A percentile compares a stretch with the other conserved stretches of the same genome.
Evolutionary conservation across 2,113 vertebrate species (phyloP).

Genomic region (Ammodytes marinus): DNA sequence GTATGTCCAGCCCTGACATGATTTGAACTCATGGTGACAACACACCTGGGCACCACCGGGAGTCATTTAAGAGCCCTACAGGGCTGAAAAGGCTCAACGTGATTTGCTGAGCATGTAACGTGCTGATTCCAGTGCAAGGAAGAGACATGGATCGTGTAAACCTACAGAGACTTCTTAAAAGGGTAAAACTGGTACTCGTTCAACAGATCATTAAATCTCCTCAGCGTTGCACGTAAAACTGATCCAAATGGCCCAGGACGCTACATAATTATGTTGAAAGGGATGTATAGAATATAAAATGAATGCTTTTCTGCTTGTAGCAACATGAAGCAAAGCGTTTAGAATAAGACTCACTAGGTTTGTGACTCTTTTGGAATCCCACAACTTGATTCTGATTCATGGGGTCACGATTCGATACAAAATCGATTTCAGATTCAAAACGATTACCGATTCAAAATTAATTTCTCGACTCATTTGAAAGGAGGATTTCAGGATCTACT

Average conservation of each 20-base stretch:
- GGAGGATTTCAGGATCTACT: no score
- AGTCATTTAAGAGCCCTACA: constrained; percentile 8
- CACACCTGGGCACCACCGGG: not conserved
- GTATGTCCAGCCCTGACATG: constrained; percentile 4
- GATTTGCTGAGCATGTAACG: constrained; percentile 31
- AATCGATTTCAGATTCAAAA: no score
- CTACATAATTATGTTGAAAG: not conserved
- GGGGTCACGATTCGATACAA: no score
- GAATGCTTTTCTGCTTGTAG: not conserved
- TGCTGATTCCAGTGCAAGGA: constrained; percentile 17
- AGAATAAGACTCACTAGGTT: not conserved
- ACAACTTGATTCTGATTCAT: no score
- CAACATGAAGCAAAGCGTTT: not conserved
- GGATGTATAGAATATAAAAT: not conserved
- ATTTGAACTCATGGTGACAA: constrained; percentile 5
- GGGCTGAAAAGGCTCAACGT: constrained; percentile 21
- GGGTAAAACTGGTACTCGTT: constrained; percentile 12
- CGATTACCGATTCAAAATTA: no score
- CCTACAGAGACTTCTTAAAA: constrained; percentile 22
- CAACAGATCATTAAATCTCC: not conserved
- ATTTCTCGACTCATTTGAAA: no score
- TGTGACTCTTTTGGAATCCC: not conserved
- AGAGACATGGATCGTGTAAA: not conserved
- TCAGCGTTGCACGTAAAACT: not conserved
- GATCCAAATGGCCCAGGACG: not conserved